Percentiles rank a stretch among this genome's conserved stretches.
phyloP scores from a whole-genome alignment of 2,888 invertebrate species.

The Hipparchia sbordonii region DNA sequence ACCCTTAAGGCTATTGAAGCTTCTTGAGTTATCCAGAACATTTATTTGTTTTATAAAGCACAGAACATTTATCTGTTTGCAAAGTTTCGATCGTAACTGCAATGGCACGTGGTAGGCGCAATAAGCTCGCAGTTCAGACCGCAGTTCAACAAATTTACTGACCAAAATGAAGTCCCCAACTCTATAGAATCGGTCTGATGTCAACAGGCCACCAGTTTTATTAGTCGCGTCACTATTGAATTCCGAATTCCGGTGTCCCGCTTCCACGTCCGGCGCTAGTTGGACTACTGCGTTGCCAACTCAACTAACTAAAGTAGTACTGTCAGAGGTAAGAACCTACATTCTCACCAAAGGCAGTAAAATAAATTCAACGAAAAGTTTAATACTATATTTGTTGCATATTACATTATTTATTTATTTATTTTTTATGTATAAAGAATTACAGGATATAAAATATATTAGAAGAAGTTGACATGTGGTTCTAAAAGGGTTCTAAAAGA shows the following conservation, averaged over 20 bases:
- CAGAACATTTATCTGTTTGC: neutral
- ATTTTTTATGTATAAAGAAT: no score
- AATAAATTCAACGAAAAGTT: neutral
- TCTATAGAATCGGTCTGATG: constrained; percentile 23
- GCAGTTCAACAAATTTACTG: constrained; percentile 15
- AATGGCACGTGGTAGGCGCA: constrained; percentile 9
- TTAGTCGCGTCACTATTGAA: constrained; percentile 71
- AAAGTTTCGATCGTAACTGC: neutral
- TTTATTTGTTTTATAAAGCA: neutral
- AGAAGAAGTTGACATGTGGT: no score
- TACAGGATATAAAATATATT: no score
- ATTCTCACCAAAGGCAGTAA: constrained; percentile 16
- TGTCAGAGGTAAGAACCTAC: neutral
- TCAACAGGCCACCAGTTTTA: constrained; percentile 40
- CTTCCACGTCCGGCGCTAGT: constrained; percentile 27
- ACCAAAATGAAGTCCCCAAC: constrained; percentile 25
- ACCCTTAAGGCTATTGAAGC: no score
- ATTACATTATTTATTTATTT: no score
- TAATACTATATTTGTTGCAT: no score
- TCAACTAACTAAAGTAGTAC: constrained; percentile 8
- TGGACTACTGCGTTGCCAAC: constrained; percentile 9
- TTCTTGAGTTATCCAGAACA: no score
- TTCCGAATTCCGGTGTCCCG: constrained; percentile 58
- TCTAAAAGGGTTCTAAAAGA: no score
- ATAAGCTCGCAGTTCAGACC: constrained; percentile 8